Evolutionary conservation across 2,888 invertebrate species (phyloP), one percentile per base, ranked within the genome.

Genomic region (Itoplectis maculator): DNA sequence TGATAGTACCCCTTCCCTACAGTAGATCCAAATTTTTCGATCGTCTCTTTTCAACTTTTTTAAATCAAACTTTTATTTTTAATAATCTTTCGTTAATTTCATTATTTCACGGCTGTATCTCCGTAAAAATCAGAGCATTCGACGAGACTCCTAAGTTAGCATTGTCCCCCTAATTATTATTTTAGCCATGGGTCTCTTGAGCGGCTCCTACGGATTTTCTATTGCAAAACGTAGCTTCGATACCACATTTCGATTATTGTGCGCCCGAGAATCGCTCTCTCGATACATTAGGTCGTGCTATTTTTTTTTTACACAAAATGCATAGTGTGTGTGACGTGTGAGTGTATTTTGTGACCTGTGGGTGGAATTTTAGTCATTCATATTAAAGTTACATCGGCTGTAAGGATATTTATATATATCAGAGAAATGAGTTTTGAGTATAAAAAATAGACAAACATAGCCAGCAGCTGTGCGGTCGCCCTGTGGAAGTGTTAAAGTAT

Each of bases 1-100:
- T 88, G 88, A 87, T 88, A 88, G 90, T 89, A 91, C 86, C 90
- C 92, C 90, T 92, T 92, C 89, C 92, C 92, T 92, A 92, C 85
- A 90, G 91, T 91, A 90, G 90, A 92, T 91, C 90, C 89, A 92
- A 91, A 90, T 81, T 82, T 75, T 81, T 82, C 70, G 49, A 70
- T 83, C 81, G 65, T 66, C 54, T 75, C 81, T 85, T 42, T 69
- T 54, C 54, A 72, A 82, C 79, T 74, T 83, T 66, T 84, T 70
- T 81, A n/a, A n/a, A n/a, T 86, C n/a, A 63, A 8, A 70, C 13
- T 69, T 78, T 49, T 65, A n/a, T n/a, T n/a, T n/a, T n/a, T n/a
- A 56, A 42, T 11, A 9, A 11, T 75, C 20, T 15, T 20, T 65
- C 23, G 42, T 15, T n/a, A n/a, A n/a, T n/a, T n/a, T n/a, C n/a